Evolutionary conservation across 2,888 invertebrate genomes (phyloP).

Genomic region (Smittia aterrima): DNA sequence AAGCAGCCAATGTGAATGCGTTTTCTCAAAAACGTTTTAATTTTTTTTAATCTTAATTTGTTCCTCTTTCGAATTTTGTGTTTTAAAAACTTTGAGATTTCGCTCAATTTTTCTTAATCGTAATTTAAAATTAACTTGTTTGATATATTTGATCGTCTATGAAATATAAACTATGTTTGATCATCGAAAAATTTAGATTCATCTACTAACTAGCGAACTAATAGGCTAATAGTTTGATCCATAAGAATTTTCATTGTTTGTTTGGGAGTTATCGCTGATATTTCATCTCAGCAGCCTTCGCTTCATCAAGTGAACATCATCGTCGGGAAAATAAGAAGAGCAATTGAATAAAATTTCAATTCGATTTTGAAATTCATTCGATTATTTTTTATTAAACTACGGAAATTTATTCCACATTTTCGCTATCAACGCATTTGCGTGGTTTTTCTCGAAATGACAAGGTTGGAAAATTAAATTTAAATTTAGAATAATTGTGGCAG

Average conservation of each 20-base stretch:
- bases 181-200: background rate
- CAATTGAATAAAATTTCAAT: background rate
- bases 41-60: background rate
- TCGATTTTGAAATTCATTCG: background rate
- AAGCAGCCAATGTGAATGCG: conserved; percentile 27
- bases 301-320: background rate
- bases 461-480: too few species aligned
- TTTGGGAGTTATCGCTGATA: background rate
- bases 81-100: background rate
- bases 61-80: background rate
- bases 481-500: too few species aligned
- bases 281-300: background rate
- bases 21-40: background rate
- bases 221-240: conserved; percentile 36
- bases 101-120: background rate
- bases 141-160: conserved; percentile 11
- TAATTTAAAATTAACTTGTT: background rate
- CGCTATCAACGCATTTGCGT: background rate
- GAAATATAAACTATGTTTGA: background rate
- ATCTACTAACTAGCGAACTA: background rate
- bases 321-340: background rate
- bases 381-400: background rate
- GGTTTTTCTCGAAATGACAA: too few species aligned
- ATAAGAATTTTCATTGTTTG: conserved; percentile 26
- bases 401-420: background rate